Conservation (phyloP, 1,140 invertebrate genomes). For the Caenorhabditis tropicalis region DNA sequence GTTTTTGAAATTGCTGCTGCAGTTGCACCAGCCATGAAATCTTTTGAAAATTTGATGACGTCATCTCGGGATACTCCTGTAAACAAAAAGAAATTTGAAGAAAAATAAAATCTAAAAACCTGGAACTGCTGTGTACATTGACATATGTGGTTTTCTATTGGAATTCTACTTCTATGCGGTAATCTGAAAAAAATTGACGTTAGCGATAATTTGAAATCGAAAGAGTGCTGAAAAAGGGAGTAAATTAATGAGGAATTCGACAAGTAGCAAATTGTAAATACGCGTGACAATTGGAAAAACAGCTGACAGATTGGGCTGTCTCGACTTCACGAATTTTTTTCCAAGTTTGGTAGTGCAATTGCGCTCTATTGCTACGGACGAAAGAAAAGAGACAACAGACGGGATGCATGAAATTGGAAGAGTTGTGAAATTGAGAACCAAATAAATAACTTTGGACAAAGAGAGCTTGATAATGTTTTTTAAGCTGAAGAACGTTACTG, state of each 20-base stretch:
- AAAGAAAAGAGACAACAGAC: not conserved
- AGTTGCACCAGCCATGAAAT: constrained; percentile 59
- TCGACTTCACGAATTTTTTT: not conserved
- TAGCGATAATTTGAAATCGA: not conserved
- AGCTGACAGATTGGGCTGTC: not conserved
- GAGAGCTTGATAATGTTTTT: no score
- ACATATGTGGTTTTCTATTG: not conserved
- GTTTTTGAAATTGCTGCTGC: constrained; percentile 63
- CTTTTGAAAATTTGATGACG: constrained; percentile 53
- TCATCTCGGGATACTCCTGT: constrained; percentile 39
- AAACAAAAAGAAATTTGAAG: not conserved
- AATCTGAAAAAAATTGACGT: not conserved
- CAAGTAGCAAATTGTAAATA: not conserved
- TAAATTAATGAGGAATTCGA: no score
- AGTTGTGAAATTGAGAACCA: not conserved
- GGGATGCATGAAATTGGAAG: not conserved
- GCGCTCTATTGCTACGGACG: not conserved
- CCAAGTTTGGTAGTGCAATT: not conserved
- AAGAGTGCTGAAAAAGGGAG: no score
- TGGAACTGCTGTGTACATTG: constrained; percentile 25
- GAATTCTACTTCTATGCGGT: not conserved
- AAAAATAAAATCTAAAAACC: not conserved
- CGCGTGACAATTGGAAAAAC: not conserved
- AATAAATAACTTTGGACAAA: no score
- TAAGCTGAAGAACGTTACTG: no score